Evolutionary conservation across 2,888 invertebrate species (phyloP).

Genomic region (Cartodere bifasciata): DNA sequence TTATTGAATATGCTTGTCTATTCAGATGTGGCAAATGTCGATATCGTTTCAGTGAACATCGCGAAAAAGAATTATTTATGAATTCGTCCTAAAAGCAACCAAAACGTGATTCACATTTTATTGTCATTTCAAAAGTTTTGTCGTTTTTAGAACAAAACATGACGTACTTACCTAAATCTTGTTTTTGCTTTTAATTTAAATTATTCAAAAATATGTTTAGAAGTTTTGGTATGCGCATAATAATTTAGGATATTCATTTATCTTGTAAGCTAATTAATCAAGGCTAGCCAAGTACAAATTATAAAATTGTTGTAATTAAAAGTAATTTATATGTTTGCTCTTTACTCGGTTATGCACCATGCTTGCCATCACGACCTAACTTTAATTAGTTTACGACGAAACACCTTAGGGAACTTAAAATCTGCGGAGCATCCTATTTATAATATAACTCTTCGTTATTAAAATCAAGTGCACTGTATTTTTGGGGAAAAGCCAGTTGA

Average conservation of each 20-base stretch:
- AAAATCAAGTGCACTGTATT: too few species aligned
- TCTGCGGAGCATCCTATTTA: constrained; percentile 15
- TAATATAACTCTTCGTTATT: too few species aligned
- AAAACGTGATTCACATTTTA: too few species aligned
- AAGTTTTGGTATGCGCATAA: constrained; percentile 27
- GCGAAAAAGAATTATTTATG: too few species aligned
- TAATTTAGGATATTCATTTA: constrained; percentile 33
- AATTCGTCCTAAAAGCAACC: too few species aligned
- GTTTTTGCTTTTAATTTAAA: constrained; percentile 10
- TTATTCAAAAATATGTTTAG: constrained; percentile 18
- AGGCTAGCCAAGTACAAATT: constrained; percentile 34
- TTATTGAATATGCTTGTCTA: too few species aligned
- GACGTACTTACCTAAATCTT: too few species aligned
- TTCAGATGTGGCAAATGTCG: too few species aligned
- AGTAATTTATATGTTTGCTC: constrained; percentile 35
- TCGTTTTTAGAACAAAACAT: too few species aligned
- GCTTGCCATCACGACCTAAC: constrained; percentile 22
- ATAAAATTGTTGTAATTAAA: constrained; percentile 37
- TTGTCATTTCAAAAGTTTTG: too few species aligned
- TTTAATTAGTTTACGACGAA: constrained; percentile 28
- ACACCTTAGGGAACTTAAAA: constrained; percentile 12
- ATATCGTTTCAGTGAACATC: too few species aligned
- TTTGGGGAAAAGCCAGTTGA: too few species aligned
- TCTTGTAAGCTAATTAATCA: constrained; percentile 34
- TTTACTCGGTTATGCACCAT: constrained; percentile 32